These are phyloP conservation scores for Cacoxenus indagator DNA, from an alignment of 2,888 invertebrate genomes.

Conservation along the genomic window DNA sequence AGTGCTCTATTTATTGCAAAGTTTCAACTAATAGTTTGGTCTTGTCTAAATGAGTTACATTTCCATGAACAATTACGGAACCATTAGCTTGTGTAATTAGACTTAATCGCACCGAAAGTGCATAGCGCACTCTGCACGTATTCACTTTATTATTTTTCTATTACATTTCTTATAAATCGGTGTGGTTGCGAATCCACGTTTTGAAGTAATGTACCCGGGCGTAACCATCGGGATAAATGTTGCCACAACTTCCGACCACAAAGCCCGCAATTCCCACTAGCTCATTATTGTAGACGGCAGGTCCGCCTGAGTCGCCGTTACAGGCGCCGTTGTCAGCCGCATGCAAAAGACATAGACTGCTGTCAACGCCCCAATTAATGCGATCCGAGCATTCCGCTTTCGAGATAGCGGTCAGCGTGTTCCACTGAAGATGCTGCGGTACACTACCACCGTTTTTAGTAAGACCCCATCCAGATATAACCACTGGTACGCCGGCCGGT, in stretches of 20 bases:
- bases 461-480: slow-evolving; percentile 60
- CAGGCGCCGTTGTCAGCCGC: slow-evolving; percentile 54
- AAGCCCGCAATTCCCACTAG: slow-evolving; percentile 62
- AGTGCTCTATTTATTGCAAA: no score
- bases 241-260: slow-evolving; percentile 54
- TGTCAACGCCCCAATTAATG: slow-evolving; percentile 38
- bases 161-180: slow-evolving; percentile 32
- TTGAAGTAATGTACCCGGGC: slow-evolving; percentile 52
- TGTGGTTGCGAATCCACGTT: slow-evolving; percentile 51
- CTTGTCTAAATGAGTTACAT: no score
- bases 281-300: slow-evolving; percentile 53
- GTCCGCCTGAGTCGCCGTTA: slow-evolving; percentile 64
- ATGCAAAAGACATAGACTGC: slow-evolving; percentile 53
- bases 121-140: no score
- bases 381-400: slow-evolving; percentile 35
- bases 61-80: no score
- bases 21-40: no score
- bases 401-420: slow-evolving; percentile 47
- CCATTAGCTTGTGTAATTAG: no score
- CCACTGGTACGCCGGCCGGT: slow-evolving; percentile 39
- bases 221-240: slow-evolving; percentile 53
- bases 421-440: slow-evolving; percentile 51
- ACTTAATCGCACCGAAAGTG: neutral
- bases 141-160: neutral
- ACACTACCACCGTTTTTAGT: slow-evolving; percentile 44